These are phyloP conservation scores for Amphilophus citrinellus DNA, from an alignment of 2,113 vertebrate genomes.

Conservation along the genomic window DNA sequence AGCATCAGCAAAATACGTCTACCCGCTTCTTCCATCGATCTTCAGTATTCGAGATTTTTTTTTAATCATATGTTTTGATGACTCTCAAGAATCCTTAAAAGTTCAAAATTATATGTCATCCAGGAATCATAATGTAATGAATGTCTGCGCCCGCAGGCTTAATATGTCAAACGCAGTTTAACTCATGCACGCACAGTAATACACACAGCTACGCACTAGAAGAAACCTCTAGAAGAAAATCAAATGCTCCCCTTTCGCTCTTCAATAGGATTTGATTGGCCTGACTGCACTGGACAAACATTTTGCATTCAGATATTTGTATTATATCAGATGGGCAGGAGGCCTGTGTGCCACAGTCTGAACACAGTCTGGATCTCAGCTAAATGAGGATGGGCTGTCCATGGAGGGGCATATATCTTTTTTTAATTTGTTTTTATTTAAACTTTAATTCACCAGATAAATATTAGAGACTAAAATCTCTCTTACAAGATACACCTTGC, in stretches of 20 bases:
- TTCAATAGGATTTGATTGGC: background rate
- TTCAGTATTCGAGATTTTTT: background rate
- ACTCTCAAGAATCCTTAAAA: constrained; percentile 5
- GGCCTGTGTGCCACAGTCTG: constrained; percentile 21
- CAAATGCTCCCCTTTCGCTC: background rate
- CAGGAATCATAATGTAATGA: background rate
- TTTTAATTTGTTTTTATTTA: background rate
- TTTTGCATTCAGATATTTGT: constrained; percentile 24
- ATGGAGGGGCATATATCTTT: constrained; percentile 8
- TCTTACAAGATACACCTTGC: background rate
- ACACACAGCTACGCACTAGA: background rate
- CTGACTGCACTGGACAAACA: background rate
- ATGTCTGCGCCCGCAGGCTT: background rate
- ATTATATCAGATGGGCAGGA: constrained; percentile 35
- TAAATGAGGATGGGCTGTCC: background rate
- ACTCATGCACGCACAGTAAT: background rate
- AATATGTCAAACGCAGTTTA: constrained; percentile 9
- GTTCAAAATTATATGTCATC: constrained; percentile 4
- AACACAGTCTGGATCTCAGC: background rate
- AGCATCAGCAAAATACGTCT: constrained; percentile 6
- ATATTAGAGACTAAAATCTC: background rate
- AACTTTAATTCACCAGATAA: background rate
- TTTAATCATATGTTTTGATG: background rate
- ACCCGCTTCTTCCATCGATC: background rate
- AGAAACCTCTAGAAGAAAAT: constrained; percentile 15